Conservation (phyloP, 2,113 vertebrate genomes). For the Scomber scombrus region DNA sequence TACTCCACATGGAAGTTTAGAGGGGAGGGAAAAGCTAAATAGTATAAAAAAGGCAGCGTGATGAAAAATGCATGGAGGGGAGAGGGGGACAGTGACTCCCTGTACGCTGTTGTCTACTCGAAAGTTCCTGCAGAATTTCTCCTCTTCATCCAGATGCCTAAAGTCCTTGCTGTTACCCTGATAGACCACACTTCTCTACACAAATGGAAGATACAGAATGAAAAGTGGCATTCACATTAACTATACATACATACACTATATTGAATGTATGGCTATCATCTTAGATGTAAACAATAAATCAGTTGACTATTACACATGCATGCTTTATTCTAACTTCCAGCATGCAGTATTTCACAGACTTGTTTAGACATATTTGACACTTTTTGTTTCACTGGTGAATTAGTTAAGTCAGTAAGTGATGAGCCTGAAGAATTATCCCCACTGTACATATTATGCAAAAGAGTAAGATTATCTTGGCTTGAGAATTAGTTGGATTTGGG, state of each 20-base stretch:
- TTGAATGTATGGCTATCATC: not conserved
- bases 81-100: slow-evolving; percentile 51
- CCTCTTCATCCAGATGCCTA: slow-evolving; percentile 50
- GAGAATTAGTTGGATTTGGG: too few species aligned
- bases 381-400: too few species aligned
- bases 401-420: too few species aligned
- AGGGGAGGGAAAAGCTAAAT: slow-evolving; percentile 69
- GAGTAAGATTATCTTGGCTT: too few species aligned
- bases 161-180: slow-evolving; percentile 29
- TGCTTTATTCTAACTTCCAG: too few species aligned
- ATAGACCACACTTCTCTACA: slow-evolving; percentile 49
- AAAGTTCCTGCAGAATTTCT: slow-evolving; percentile 53
- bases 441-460: too few species aligned
- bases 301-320: too few species aligned
- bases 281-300: too few species aligned
- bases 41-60: slow-evolving; percentile 61
- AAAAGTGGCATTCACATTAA: slow-evolving; percentile 11
- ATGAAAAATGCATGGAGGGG: slow-evolving; percentile 77
- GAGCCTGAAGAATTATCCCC: too few species aligned
- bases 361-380: too few species aligned
- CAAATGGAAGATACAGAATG: not conserved
- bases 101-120: slow-evolving; percentile 51
- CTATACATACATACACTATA: not conserved
- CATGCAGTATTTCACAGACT: too few species aligned
- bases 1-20: slow-evolving; percentile 71